Evolutionary conservation across 2,797 vertebrate species (phyloP), one percentile per base, ranked within the genome.

Genomic region (Pipistrellus pygmaeus): DNA sequence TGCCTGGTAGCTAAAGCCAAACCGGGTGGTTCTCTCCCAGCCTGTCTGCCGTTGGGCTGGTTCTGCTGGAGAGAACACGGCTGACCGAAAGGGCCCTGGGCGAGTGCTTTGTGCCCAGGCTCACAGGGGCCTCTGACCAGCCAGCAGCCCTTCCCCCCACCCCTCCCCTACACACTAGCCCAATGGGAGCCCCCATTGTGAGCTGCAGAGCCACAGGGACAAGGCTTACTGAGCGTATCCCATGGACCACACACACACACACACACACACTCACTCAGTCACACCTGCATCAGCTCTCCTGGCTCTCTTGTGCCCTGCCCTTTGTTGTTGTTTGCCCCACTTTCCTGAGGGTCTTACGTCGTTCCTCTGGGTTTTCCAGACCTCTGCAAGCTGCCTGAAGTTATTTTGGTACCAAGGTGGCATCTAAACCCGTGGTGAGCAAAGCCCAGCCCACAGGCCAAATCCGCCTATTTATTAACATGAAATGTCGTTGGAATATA

Each of bases 341-440:
- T 38, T 53, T 82, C 55, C 35, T 62, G 60, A 25, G 8, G 1
- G 15, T 88, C 66, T 66, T 57, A 0, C 32, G 57, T 75, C 27
- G 84, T 60, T 71, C 81, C 30, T 41, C 21, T 41, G 35, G 25
- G 3, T 73, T 64, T 62, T 10, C 38, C 23, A 21, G 71, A 17
- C 32, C 30, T 73, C 82, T 88, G 41, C 25, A 62, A 77, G 44
- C 85, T 93, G 46, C 57, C 83, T 64, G 13, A 27, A 78, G 35
- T 53, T 51, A 48, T 32, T 14, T 32, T 27, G 85, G n/a, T 38
- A 44, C 41, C 30, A 20, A 60, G 44, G 64, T 89, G 41, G 32
- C 48, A n/a, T 91, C 14, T 68, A 30, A 86, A 71, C 20, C 46
- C 13, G 0, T 9, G n/a, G 48, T 44, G 35, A 32, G 62, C 48